phyloP scores from a whole-genome alignment of 1,140 invertebrate species.

The Chionoecetes opilio region DNA sequence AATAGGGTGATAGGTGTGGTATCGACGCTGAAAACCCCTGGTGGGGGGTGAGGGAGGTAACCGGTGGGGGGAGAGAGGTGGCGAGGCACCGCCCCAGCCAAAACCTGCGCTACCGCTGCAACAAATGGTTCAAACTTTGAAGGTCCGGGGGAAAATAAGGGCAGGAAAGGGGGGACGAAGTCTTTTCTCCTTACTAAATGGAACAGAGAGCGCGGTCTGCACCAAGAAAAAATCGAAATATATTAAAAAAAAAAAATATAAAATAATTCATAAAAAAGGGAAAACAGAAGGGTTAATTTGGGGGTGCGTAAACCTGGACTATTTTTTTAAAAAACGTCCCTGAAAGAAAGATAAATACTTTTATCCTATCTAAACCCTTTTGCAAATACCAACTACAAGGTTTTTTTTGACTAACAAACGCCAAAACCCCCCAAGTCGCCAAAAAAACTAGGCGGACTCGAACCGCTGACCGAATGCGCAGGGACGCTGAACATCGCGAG shows the following conservation, averaged over 20 bases:
- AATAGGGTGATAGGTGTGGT: too few relatives aligned
- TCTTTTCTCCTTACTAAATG: not conserved
- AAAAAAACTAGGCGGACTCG: too few relatives aligned
- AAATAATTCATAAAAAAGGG: not conserved
- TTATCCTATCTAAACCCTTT: too few relatives aligned
- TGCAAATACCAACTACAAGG: too few relatives aligned
- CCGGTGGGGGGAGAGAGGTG: not conserved
- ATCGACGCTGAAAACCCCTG: too few relatives aligned
- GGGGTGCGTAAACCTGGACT: not conserved
- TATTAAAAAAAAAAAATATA: not conserved
- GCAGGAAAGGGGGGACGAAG: constrained; percentile 34
- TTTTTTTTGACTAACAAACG: too few relatives aligned
- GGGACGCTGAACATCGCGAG: too few relatives aligned
- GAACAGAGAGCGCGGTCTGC: not conserved
- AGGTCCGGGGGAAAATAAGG: constrained; percentile 10
- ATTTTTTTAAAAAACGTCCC: too few relatives aligned
- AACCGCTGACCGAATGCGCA: too few relatives aligned
- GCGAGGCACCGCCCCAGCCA: not conserved
- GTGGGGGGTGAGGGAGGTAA: not conserved
- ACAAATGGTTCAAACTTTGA: not conserved
- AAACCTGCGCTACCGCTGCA: not conserved
- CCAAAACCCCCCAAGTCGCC: too few relatives aligned
- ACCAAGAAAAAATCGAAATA: not conserved
- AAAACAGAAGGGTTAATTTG: not conserved
- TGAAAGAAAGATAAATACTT: too few relatives aligned